phyloP scores from a whole-genome alignment of 2,888 invertebrate genomes.

The Drosophila neotestacea region DNA sequence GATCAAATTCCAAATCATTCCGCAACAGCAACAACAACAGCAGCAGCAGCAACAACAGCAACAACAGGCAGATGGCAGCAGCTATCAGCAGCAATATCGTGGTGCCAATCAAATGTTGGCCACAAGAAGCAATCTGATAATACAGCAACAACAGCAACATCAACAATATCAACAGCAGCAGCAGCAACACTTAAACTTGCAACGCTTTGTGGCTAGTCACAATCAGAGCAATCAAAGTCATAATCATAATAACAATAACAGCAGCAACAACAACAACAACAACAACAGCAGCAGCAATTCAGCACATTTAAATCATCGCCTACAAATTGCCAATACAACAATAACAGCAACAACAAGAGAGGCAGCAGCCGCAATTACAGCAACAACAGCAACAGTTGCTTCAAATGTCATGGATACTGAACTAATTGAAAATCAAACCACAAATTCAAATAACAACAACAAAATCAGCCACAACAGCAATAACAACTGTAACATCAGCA shows the following conservation, averaged over 20 bases:
- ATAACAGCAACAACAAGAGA: conserved; percentile 82
- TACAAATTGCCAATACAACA: conserved; percentile 84
- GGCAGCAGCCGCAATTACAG: conserved; percentile 28
- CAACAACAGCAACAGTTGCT: conserved; percentile 32
- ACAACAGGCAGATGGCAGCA: conserved; percentile 48
- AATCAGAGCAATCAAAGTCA: conserved; percentile 66
- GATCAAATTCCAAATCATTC: conserved; percentile 85
- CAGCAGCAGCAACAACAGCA: conserved; percentile 52
- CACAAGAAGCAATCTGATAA: conserved; percentile 82
- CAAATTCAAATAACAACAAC: conserved; percentile 77
- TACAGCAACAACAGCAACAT: conserved; percentile 78
- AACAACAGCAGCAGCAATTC: conserved; percentile 16
- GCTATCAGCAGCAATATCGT: conserved; percentile 80
- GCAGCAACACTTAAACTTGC: conserved; percentile 82
- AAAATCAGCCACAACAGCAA: conserved; percentile 71
- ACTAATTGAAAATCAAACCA: conserved; percentile 80
- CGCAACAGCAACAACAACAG: conserved; percentile 77
- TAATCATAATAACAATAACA: conserved; percentile 59
- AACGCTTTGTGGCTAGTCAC: conserved; percentile 82
- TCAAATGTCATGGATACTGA: conserved; percentile 73
- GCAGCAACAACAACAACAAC: conserved; percentile 60
- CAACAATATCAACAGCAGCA: conserved; percentile 75
- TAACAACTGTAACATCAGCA: conserved; percentile 56
- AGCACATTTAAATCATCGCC: conserved; percentile 77
- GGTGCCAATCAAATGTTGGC: conserved; percentile 71